A percentile compares a stretch with the other conserved stretches of the same genome.
Evolutionary conservation across 2,113 vertebrate species (phyloP).

Genomic region (Anthoscopus minutus): DNA sequence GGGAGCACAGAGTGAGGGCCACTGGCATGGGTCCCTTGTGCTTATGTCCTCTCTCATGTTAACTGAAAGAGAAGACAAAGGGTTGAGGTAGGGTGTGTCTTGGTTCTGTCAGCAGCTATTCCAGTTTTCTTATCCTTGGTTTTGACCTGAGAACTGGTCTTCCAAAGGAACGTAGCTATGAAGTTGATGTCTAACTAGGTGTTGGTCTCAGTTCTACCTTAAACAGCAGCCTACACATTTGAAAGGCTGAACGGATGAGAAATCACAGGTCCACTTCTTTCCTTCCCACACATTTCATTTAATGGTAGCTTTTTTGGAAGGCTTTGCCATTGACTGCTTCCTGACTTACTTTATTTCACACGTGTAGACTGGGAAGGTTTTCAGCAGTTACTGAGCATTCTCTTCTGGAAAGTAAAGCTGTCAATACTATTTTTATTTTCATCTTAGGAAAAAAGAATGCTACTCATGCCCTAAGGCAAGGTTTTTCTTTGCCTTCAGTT

Average conservation of each 20-base stretch:
- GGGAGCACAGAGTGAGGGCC: background rate
- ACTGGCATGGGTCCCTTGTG: background rate
- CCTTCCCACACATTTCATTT: background rate
- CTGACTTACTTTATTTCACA: slow-evolving; percentile 24
- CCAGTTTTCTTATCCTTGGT: background rate
- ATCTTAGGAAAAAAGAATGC: background rate
- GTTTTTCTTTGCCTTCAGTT: background rate
- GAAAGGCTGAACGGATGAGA: background rate
- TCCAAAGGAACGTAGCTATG: background rate
- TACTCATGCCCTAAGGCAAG: background rate
- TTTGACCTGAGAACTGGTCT: background rate
- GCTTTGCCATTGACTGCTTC: slow-evolving; percentile 1
- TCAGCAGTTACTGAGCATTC: background rate
- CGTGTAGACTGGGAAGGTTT: background rate
- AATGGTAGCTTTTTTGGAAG: slow-evolving; percentile 7
- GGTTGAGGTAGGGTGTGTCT: background rate
- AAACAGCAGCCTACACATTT: background rate
- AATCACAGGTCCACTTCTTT: background rate
- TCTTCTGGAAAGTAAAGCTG: background rate
- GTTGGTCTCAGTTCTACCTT: background rate
- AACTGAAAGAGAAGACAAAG: background rate
- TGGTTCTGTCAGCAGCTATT: background rate
- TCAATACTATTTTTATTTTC: background rate
- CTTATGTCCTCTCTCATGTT: background rate
- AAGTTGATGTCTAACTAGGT: background rate